These are phyloP conservation scores for Pan paniscus DNA, from an alignment of 2,113 vertebrate genomes.

Conservation along the genomic window DNA sequence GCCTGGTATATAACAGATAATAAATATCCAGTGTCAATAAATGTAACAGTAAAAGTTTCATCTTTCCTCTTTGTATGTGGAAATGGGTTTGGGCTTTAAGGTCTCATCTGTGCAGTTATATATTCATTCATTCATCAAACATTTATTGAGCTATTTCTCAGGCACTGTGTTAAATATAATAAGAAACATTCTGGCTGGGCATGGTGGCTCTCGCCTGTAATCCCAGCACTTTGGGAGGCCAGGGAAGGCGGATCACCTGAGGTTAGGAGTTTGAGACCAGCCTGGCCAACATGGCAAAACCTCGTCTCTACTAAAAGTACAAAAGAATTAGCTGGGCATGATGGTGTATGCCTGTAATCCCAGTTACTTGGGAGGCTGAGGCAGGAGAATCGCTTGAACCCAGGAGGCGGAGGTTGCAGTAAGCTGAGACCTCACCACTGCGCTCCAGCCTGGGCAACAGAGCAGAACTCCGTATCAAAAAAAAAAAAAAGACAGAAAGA, in stretches of 20 bases:
- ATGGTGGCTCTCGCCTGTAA: neutral
- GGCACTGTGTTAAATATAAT: neutral
- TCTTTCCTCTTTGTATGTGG: neutral
- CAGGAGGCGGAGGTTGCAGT: neutral
- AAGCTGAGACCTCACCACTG: neutral
- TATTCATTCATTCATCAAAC: neutral
- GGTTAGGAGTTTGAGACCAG: neutral
- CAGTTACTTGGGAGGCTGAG: neutral
- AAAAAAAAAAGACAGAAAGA: neutral
- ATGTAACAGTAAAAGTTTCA: neutral
- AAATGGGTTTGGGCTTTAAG: slow-evolving; percentile 20
- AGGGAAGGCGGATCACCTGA: neutral
- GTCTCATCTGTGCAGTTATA: neutral
- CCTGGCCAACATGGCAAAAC: neutral
- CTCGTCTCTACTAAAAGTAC: neutral
- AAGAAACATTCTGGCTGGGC: neutral
- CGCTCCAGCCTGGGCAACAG: neutral
- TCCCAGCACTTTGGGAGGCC: neutral
- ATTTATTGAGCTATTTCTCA: neutral
- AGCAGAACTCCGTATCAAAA: neutral
- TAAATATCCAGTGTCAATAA: slow-evolving; percentile 48
- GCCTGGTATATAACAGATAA: neutral
- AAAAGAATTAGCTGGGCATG: neutral
- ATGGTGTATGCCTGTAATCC: neutral
- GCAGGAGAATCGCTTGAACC: neutral